These are phyloP conservation scores for Sebastes ruberrimus DNA, from an alignment of 2,797 vertebrate genomes.

Conservation along the genomic window DNA sequence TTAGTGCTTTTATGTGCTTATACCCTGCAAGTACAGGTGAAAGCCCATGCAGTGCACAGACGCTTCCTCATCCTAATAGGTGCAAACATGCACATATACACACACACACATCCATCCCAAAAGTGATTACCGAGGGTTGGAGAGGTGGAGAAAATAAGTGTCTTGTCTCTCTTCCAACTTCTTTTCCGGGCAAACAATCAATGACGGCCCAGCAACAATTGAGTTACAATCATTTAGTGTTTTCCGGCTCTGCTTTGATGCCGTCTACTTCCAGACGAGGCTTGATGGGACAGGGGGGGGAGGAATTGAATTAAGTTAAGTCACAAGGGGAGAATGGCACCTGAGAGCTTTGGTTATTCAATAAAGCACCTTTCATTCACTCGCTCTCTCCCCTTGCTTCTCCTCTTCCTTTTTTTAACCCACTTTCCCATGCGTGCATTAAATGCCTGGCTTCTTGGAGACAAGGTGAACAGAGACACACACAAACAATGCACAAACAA, in stretches of 20 bases:
- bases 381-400: constrained; percentile 44
- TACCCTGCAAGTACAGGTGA: constrained; percentile 20
- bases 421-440: constrained; percentile 32
- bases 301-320: constrained; percentile 78
- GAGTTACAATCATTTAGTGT: constrained; percentile 80
- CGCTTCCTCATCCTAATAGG: constrained; percentile 35
- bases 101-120: constrained; percentile 27
- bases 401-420: constrained; percentile 33
- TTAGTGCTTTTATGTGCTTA: constrained; percentile 15
- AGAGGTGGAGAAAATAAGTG: constrained; percentile 71
- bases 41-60: neutral
- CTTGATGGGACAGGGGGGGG: constrained; percentile 62
- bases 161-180: constrained; percentile 74
- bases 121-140: constrained; percentile 60
- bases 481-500: constrained; percentile 28
- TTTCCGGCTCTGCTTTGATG: constrained; percentile 77
- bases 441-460: constrained; percentile 51
- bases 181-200: constrained; percentile 79
- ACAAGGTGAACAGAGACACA: constrained; percentile 41
- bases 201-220: constrained; percentile 77
- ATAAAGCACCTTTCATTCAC: constrained; percentile 75
- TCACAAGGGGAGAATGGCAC: constrained; percentile 72
- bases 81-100: constrained; percentile 43
- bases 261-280: constrained; percentile 65
- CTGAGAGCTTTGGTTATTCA: constrained; percentile 78